Base-by-base conservation (phyloP, 2,113 vertebrate species). In the Aix galericulata region DNA sequence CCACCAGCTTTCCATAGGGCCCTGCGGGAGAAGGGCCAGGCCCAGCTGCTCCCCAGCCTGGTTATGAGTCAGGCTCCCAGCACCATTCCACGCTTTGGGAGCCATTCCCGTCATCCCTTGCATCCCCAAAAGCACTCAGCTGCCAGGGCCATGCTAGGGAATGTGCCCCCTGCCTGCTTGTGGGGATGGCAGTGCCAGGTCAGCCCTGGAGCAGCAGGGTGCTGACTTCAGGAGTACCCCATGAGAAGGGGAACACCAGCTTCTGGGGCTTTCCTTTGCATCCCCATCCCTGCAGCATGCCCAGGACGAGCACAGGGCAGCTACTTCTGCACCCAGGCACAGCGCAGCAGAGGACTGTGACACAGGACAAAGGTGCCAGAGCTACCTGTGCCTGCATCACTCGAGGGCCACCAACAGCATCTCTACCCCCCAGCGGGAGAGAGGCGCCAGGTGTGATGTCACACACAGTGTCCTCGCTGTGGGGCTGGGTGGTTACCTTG, bases 161-260 rank as follows among this genome's bases (percentile, higher is more conserved):
- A 6, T 2, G 3, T 1, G 2, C 12, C 9, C 0, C 5, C 50
- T 5, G 1, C 20, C 80, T 56, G n/a, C 55, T 59, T 0, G 0
- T 40, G 8, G 50, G 11, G 38, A 52, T 0, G 0, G 55, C 59
- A 38, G 3, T n/a, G 18, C 21, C 0, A 0, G 26, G n/a, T 42
- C 40, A 76, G 52, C 36, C 36, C 62, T 2, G 1, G 32, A 2
- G 1, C 64, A 72, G 50, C 59, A 31, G 2, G 6, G 53, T 20
- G 56, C 63, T 0, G 0, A n/a, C 13, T 8, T 38, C 22, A 22
- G 50, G 50, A 52, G 50, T 13, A 66, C 22, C 9, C 60, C 32
- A 4, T 0, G 4, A 26, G 9, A 4, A 71, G 52, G 8, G 48
- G 25, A 31, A 36, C 26, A 23, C 10, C 63, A 29, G 0, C 29